A percentile compares a stretch with the other conserved stretches of the same genome.
Conservation (phyloP, 2,113 vertebrate genomes). For the Macquaria ambigua region DNA sequence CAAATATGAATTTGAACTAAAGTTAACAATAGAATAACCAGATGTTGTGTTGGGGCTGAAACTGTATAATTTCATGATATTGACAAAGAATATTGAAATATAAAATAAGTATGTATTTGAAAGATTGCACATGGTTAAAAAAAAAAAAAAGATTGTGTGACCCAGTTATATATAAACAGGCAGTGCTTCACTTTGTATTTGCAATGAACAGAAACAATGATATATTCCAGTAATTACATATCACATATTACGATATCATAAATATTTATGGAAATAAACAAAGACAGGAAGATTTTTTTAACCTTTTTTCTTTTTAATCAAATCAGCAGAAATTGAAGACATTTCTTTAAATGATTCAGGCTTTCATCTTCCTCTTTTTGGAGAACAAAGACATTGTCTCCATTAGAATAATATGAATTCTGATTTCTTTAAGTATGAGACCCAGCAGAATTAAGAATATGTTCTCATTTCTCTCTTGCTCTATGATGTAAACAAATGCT, state of each 20-base stretch:
- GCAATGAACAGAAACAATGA: background rate
- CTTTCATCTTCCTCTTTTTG: slow-evolving; percentile 2
- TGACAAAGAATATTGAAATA: background rate
- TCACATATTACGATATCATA: background rate
- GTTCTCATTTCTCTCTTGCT: background rate
- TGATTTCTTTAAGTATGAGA: background rate
- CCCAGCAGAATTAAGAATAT: background rate
- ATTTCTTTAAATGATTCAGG: slow-evolving; percentile 14
- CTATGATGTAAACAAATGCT: background rate
- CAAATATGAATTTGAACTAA: slow-evolving; percentile 23
- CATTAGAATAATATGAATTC: slow-evolving; percentile 8
- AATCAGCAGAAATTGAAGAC: background rate
- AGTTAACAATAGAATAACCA: slow-evolving; percentile 17
- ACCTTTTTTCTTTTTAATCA: background rate
- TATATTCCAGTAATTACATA: background rate
- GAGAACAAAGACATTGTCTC: background rate
- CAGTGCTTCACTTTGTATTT: background rate
- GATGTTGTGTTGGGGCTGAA: slow-evolving; percentile 6
- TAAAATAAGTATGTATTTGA: slow-evolving; percentile 11
- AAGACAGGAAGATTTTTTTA: background rate
- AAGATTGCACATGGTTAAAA: background rate
- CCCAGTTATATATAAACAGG: background rate
- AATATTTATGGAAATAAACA: background rate
- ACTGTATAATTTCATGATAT: background rate
- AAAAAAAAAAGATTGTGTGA: background rate